Base-by-base conservation (phyloP, 2,797 vertebrate species). In the Acropternis orthonyx region DNA sequence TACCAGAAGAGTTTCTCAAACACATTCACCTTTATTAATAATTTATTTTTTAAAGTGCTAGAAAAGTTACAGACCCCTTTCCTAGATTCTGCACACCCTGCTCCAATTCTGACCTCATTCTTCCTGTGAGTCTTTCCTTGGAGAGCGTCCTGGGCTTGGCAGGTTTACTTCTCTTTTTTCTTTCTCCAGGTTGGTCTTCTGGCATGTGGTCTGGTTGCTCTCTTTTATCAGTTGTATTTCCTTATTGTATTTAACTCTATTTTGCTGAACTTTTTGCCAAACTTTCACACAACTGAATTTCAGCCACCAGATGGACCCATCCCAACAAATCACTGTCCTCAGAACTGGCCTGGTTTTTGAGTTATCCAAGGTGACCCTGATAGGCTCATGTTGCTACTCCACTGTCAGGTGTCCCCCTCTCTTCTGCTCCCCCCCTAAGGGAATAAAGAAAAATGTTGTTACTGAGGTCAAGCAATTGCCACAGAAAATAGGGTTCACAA, bases 51-150 rank as follows among this genome's bases (percentile, higher is more conserved):
- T 3, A 0, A 81, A 72, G 26, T 79, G 26, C 49, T 83, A 89
- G 74, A 90, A 74, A 84, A 78, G 28, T 69, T 95, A 82, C 69
- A 93, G 92, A 95, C 76, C 79, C 76, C 73, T 84, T 90, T 84
- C 73, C 71, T 90, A 62, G 69, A 73, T 78, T 88, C 56, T 54
- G 32, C 49, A 56, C 36, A 49, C 49, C 49, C 46, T 6, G 10
- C 19, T 96, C 93, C 93, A 95, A 49, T 79, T 93, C 79, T 94
- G 94, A 94, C 77, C 83, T 96, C 90, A 96, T 87, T 81, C 80
- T 93, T 95, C 85, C 82, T 73, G 16, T 89, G 89, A 93, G 62
- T 78, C 51, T 92, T 88, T 88, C 90, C 76, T 95, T 97, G 94
- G 95, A 95, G 88, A 94, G 23, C 55, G 8, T 86, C 83, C 85